phyloP scores from a whole-genome alignment of 2,113 vertebrate species.

The Rhipidura dahli region DNA sequence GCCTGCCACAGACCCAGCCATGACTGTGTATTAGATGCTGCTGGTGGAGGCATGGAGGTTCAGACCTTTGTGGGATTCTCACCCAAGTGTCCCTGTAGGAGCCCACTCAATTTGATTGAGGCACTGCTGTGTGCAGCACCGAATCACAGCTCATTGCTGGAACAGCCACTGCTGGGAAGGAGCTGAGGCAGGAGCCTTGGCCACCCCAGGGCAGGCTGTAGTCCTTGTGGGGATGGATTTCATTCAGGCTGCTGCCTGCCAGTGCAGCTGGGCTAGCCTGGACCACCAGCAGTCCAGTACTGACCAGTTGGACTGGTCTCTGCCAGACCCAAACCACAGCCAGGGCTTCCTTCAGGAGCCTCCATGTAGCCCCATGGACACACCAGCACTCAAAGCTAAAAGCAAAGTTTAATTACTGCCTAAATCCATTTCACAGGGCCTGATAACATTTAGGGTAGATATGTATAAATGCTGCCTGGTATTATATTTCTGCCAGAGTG shows the following conservation, averaged over 20 bases:
- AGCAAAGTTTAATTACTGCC: neutral
- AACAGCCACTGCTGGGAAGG: neutral
- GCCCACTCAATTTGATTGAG: neutral
- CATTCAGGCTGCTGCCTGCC: neutral
- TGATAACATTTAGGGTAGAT: neutral
- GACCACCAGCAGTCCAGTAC: neutral
- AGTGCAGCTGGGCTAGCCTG: neutral
- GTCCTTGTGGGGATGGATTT: neutral
- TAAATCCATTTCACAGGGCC: neutral
- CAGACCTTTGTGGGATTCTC: neutral
- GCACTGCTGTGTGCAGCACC: neutral
- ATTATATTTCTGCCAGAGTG: neutral
- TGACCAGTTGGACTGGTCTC: too few relatives aligned
- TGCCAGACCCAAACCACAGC: neutral
- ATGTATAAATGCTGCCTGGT: neutral
- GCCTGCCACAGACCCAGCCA: fast-evolving
- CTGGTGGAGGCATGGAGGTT: neutral
- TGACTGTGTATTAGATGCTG: neutral
- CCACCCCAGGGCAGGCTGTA: fast-evolving
- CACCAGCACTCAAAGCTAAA: neutral
- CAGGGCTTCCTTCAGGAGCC: neutral
- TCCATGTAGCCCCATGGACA: neutral
- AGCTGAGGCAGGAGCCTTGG: fast-evolving
- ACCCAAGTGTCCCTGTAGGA: neutral
- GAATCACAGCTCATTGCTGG: neutral